Evolutionary conservation across 2,113 vertebrate genomes (phyloP), one percentile per base, ranked within the genome.

Genomic region (Myotis davidii): DNA sequence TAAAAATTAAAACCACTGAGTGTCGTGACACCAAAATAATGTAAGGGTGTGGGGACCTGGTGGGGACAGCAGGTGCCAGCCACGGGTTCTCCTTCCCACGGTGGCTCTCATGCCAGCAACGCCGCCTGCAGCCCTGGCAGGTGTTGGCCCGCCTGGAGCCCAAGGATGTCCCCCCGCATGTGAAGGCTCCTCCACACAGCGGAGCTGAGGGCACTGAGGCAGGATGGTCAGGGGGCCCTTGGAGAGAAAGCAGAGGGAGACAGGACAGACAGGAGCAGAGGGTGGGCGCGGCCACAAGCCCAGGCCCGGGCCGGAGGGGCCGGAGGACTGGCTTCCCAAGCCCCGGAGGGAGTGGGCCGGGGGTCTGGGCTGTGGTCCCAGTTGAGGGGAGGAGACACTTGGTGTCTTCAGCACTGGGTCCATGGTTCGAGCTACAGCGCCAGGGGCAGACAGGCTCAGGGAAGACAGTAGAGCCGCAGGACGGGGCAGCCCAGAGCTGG

Each of bases 1-100:
- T 61, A n/a, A 70, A 70, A 25, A 9, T n/a, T 0, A 45, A 59
- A 45, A 2, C 7, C 78, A 13, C 20, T 21, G 5, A 17, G 5
- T 6, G 39, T 11, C 1, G 61, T 5, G 86, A 34, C 0, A 9
- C 2, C 72, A 17, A 5, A 34, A 18, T 12, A 16, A 5, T 1
- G 6, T 16, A 13, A 79, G 48, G 50, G 10, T 5, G 17, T 3
- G 50, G 23, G 4, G 25, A 18, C 34, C 84, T 1, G 67, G 18
- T 56, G 21, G 23, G 54, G 56, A 59, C 21, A 56, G 54, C 54
- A 7, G 50, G 54, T 21, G 54, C 54, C 54, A 1, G 6, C 2
- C 54, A 50, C 18, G 52, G 18, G 18, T 8, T 54, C 52, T 54
- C 7, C 54, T 56, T 56, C 20, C 54, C 54, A 56, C 3, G 8